Percentiles rank a stretch among this genome's conserved stretches.
Evolutionary conservation across 2,888 invertebrate species (phyloP).

Genomic region (Euzetes globulus): DNA sequence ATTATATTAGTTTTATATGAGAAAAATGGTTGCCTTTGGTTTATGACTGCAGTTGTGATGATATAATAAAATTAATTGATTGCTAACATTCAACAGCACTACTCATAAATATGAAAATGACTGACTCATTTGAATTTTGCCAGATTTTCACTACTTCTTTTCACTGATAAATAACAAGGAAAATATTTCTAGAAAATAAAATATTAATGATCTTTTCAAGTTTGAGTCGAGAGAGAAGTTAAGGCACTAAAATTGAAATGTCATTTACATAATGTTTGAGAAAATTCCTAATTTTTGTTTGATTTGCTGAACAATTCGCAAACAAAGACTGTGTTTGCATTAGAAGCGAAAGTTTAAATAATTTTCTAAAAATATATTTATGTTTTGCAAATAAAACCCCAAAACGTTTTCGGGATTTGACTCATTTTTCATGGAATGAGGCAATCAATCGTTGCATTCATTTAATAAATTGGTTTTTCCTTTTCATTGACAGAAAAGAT

Average conservation of each 20-base stretch:
- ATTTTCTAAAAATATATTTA: too few species aligned
- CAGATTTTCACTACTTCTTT: neutral
- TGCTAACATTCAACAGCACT: neutral
- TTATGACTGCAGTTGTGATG: neutral
- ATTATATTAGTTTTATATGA: neutral
- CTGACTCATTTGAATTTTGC: neutral
- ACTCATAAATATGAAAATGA: neutral
- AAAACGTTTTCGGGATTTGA: too few species aligned
- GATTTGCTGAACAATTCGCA: neutral
- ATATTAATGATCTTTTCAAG: neutral
- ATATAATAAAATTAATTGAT: conserved; percentile 14
- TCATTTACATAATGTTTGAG: neutral
- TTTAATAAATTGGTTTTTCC: too few species aligned
- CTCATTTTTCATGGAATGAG: too few species aligned
- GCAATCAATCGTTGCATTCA: too few species aligned
- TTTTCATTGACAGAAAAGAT: too few species aligned
- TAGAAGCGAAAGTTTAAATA: too few species aligned
- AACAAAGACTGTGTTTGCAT: too few species aligned
- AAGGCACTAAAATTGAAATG: neutral
- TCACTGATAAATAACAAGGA: neutral
- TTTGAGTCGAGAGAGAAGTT: neutral
- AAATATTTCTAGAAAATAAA: neutral
- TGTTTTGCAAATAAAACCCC: too few species aligned
- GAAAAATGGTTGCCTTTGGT: neutral
- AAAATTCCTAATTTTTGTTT: neutral